A percentile compares a stretch with the other conserved stretches of the same genome.
Conservation (phyloP, 2,113 vertebrate genomes). For the Chloroceryle aenea region DNA sequence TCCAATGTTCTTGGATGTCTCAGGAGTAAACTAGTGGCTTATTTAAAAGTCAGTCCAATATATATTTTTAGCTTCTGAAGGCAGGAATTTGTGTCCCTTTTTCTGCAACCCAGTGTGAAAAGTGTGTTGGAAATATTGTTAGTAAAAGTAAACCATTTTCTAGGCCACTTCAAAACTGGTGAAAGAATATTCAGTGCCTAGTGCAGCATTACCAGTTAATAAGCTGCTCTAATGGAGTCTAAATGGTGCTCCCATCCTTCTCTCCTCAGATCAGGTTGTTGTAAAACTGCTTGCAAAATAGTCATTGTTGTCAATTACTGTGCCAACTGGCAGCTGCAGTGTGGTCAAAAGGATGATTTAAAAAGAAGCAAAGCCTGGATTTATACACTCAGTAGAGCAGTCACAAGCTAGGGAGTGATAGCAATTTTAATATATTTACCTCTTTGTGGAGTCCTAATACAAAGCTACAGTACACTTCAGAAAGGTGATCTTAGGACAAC, state of each 20-base stretch:
- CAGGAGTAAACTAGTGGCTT: fast-evolving
- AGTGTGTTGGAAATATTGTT: fast-evolving
- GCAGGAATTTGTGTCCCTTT: background rate
- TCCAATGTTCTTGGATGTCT: background rate
- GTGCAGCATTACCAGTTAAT: background rate
- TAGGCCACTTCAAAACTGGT: background rate
- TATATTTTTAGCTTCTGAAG: background rate
- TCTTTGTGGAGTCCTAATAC: background rate
- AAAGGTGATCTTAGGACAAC: background rate
- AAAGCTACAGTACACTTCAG: background rate
- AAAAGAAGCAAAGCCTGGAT: background rate
- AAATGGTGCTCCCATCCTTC: background rate
- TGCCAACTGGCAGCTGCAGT: background rate
- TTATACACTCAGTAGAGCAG: background rate
- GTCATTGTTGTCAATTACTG: background rate
- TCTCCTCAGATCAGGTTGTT: background rate
- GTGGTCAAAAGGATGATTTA: background rate
- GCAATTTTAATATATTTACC: background rate
- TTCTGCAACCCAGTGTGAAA: background rate
- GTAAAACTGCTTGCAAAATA: background rate
- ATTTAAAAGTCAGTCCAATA: background rate
- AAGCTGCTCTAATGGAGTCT: background rate
- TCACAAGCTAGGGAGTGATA: background rate
- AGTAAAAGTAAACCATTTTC: background rate
- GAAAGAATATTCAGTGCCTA: background rate